phyloP scores from a whole-genome alignment of 2,113 vertebrate genomes.

The Callaeas wilsoni region DNA sequence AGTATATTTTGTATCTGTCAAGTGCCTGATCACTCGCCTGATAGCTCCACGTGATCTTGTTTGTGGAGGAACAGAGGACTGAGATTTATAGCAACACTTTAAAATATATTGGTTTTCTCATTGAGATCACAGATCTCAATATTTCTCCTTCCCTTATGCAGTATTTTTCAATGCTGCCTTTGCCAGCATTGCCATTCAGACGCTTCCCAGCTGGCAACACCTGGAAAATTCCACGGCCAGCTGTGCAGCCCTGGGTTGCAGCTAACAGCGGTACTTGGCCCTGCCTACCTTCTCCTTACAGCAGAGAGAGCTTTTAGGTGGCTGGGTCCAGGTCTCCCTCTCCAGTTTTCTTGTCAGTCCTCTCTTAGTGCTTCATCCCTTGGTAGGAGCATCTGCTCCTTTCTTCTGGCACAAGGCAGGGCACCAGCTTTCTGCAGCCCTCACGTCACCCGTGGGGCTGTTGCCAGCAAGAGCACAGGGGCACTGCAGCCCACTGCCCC shows the following conservation, averaged over 20 bases:
- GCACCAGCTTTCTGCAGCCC: rapidly evolving
- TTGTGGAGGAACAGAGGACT: not conserved
- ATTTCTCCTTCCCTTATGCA: not conserved
- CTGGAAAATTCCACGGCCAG: not conserved
- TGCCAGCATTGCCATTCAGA: not conserved
- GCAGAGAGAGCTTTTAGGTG: not conserved
- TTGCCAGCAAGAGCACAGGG: not conserved
- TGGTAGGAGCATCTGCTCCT: not conserved
- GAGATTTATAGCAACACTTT: not conserved
- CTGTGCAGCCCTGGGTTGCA: not conserved
- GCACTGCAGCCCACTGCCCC: not conserved
- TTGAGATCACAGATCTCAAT: not conserved
- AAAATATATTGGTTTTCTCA: not conserved
- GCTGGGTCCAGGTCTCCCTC: not conserved
- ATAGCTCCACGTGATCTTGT: not conserved
- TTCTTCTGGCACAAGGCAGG: not conserved
- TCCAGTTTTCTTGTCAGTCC: not conserved
- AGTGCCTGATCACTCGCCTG: not conserved
- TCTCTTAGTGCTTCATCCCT: not conserved
- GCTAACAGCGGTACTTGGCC: not conserved
- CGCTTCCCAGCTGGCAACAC: not conserved
- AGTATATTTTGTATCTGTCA: not conserved
- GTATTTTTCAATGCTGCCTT: not conserved
- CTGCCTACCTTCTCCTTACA: not conserved
- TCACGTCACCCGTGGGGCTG: rapidly evolving